These are phyloP conservation scores for Nixonia krombeini DNA, from an alignment of 1,140 invertebrate genomes.

Conservation along the genomic window DNA sequence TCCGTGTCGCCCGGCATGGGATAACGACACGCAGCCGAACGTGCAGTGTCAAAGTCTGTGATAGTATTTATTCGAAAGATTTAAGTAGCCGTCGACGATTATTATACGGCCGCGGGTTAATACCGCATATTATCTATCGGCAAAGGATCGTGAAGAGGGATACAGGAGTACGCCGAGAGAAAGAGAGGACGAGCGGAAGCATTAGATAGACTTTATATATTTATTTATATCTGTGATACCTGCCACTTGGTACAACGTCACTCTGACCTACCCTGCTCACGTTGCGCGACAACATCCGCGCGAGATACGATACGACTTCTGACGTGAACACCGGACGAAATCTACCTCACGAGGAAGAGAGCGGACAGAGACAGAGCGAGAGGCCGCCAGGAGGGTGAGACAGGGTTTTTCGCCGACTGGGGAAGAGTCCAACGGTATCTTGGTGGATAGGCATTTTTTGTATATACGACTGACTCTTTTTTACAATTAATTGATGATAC, in stretches of 20 bases:
- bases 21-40: not conserved
- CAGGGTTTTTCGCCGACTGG: not conserved
- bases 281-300: not conserved
- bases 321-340: constrained; percentile 1
- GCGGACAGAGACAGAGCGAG: not conserved
- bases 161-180: constrained; percentile 19
- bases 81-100: constrained; percentile 15
- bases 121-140: not conserved
- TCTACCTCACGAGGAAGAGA: no score
- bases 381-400: not conserved
- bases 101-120: no score
- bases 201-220: constrained; percentile 64
- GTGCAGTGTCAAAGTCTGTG: constrained; percentile 65
- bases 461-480: constrained; percentile 73
- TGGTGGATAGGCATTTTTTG: constrained; percentile 65
- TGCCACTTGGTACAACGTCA: constrained; percentile 51
- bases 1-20: no score
- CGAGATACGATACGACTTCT: not conserved
- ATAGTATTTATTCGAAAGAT: constrained; percentile 68
- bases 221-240: constrained; percentile 66
- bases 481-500: constrained; percentile 64
- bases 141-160: no score
- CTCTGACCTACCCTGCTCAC: not conserved
- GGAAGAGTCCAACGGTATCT: constrained; percentile 57
- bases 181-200: constrained; percentile 25